Evolutionary conservation across 2,888 invertebrate species (phyloP).

Genomic region (Deilephila porcellus): DNA sequence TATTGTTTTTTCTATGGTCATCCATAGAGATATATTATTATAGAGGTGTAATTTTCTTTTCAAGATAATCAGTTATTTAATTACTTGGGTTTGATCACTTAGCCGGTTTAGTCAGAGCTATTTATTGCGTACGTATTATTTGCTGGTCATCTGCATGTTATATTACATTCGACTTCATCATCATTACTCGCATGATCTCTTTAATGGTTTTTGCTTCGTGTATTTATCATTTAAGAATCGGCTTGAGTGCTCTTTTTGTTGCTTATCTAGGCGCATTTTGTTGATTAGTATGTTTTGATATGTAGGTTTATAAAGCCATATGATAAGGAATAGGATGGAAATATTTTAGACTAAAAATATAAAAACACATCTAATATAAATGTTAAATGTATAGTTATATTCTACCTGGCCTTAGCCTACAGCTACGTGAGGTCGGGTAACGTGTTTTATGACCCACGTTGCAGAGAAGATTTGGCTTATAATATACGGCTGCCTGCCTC

Average conservation of each 20-base stretch:
- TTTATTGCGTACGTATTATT: slow-evolving; percentile 16
- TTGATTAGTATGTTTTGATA: not conserved
- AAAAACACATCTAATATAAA: no score
- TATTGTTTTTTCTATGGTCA: slow-evolving; percentile 24
- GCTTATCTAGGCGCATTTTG: not conserved
- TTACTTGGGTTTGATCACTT: slow-evolving; percentile 5
- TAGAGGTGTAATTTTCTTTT: not conserved
- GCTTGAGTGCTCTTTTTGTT: slow-evolving; percentile 1
- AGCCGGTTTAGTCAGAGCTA: not conserved
- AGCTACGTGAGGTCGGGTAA: not conserved
- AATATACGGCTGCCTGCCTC: not conserved
- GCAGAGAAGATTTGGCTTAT: not conserved
- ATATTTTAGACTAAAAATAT: no score
- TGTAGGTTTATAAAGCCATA: not conserved
- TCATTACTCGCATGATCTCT: slow-evolving; percentile 7
- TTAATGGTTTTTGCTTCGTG: slow-evolving; percentile 8
- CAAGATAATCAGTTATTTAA: slow-evolving; percentile 2
- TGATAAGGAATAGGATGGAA: no score
- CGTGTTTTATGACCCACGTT: not conserved
- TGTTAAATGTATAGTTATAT: not conserved
- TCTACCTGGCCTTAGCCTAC: not conserved
- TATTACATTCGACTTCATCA: not conserved
- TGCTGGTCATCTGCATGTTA: slow-evolving; percentile 6
- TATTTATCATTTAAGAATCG: not conserved
- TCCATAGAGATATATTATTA: not conserved